Evolutionary conservation across 2,797 vertebrate species (phyloP), one percentile per base, ranked within the genome.

Genomic region (Rhinatrema bivittatum): DNA sequence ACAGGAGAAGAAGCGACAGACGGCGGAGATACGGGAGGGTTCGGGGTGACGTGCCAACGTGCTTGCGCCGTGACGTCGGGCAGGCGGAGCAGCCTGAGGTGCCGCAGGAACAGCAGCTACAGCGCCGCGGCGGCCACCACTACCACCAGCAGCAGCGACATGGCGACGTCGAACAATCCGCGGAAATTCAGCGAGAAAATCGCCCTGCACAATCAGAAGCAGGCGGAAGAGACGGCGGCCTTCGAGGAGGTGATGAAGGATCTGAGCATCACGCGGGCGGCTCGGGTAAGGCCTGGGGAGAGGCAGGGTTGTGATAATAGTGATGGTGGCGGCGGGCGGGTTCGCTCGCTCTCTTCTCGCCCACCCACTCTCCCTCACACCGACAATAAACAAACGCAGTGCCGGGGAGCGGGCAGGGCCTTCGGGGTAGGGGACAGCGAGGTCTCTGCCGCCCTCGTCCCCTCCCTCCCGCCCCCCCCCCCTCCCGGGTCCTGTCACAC

Each of bases 111-210:
- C 50, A 38, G 49, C 46, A 19, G 37, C 34, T 3, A 34, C 47
- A 8, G n/a, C n/a, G n/a, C n/a, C n/a, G n/a, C n/a, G n/a, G n/a
- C n/a, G n/a, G n/a, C n/a, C n/a, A n/a, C n/a, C n/a, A n/a, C n/a
- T n/a, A n/a, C n/a, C n/a, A n/a, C n/a, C n/a, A n/a, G 73, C 78
- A 78, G 87, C 85, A 84, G 89, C 87, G 94, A 94, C 86, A 95
- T 96, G 93, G 93, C 93, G 90, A 91, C 92, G 78, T 94, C 91
- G 73, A 97, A 91, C 86, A 96, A 96, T 91, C 93, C 92, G 69
- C 91, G 93, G 76, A 95, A 96, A 93, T 97, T 97, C 78, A 96
- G 93, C 87, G 93, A 97, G 81, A 97, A 97, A 86, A 97, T 97
- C 70, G 93, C 92, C 50, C 73, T 97, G 76, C 93, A 95, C 72